Conservation (phyloP, 2,888 invertebrate genomes). For the Coleophora deauratella region DNA sequence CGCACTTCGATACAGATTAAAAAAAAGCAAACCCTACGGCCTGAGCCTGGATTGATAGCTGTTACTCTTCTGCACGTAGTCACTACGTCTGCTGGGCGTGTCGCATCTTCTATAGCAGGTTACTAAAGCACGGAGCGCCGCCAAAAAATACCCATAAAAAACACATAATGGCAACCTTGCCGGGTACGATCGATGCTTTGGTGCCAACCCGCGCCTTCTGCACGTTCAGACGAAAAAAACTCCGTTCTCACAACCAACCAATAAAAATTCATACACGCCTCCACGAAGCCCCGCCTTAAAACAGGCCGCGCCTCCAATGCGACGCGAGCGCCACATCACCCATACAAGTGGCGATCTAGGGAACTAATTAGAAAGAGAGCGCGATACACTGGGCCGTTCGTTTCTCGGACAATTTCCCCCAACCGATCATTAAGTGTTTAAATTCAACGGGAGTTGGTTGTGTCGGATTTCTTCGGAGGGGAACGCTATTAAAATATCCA, state of each 20-base stretch:
- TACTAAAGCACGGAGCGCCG: constrained; percentile 61
- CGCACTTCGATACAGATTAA: constrained; percentile 40
- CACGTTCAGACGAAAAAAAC: constrained; percentile 65
- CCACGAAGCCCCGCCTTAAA: constrained; percentile 37
- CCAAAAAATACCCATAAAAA: constrained; percentile 73
- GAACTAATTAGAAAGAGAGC: constrained; percentile 63
- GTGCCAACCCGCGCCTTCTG: constrained; percentile 60
- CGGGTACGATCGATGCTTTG: constrained; percentile 60
- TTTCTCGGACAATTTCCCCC: constrained; percentile 73
- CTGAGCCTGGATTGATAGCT: constrained; percentile 59
- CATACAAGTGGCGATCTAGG: constrained; percentile 50
- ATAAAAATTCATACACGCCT: constrained; percentile 39
- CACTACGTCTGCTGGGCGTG: constrained; percentile 57
- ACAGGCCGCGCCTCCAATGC: constrained; percentile 35
- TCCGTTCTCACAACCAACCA: constrained; percentile 44
- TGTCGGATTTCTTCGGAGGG: constrained; percentile 72
- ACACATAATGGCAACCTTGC: constrained; percentile 68
- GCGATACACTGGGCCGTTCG: constrained; percentile 57
- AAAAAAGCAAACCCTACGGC: constrained; percentile 57
- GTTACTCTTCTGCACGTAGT: constrained; percentile 50
- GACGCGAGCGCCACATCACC: constrained; percentile 46
- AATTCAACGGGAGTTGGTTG: constrained; percentile 72
- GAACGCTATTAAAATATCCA: constrained; percentile 73
- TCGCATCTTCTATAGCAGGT: constrained; percentile 54
- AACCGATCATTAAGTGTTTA: constrained; percentile 75